Evolutionary conservation across 2,888 invertebrate genomes (phyloP), one percentile per base, ranked within the genome.

Genomic region (Gari tellinella): DNA sequence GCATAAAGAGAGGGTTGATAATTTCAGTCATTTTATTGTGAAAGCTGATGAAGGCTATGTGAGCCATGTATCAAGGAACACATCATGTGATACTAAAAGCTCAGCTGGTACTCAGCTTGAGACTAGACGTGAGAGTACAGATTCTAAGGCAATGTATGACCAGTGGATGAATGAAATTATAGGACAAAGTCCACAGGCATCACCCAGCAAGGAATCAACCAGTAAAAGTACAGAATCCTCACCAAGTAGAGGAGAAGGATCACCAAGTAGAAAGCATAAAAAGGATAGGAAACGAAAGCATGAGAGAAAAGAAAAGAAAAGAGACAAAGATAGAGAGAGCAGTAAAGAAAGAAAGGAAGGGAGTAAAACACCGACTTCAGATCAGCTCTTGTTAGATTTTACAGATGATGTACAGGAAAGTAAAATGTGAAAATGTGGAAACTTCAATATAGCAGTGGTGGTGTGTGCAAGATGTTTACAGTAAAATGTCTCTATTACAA

Each of bases 161-260:
- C 73, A 78, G 57, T 78, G 78, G 78, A 73, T 67, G 8, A 73
- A 78, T 63, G 78, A 78, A 70, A 43, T 78, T 5, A 73, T 78
- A 26, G 65, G 67, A 40, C 53, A 52, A 1, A 73, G 70, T 38
- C 66, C 67, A 31, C 51, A 51, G n/a, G 21, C 72, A 8, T 60
- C 55, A 15, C 65, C 64, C 5, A 31, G 25, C 5, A 31, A 40
- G 31, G 14, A 26, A 40, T 69, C 74, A 14, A 62, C 65, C 8
- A 69, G 69, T 52, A 69, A 61, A 60, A 69, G 73, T 64, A 64
- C 52, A 12, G 26, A 38, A 26, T 38, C 15, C 12, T 38, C 58
- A 26, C 23, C 26, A 17, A 53, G 37, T 19, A 43, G 46, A 43
- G n/a, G n/a, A n/a, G n/a, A n/a, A n/a, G 56, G 53, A 25, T 65